Conservation (phyloP, 2,113 vertebrate genomes). For the Trachemys scripta region DNA sequence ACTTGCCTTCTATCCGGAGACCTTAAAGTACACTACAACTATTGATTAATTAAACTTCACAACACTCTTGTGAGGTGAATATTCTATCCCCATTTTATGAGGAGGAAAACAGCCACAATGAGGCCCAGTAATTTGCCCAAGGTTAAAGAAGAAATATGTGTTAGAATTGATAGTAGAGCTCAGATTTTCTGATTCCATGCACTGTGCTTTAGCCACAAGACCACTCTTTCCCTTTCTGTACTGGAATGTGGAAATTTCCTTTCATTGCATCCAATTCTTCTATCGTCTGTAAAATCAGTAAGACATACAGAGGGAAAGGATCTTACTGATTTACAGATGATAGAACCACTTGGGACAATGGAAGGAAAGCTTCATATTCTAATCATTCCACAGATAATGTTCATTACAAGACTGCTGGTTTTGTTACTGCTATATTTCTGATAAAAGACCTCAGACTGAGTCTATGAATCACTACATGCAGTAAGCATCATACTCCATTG, state of each 20-base stretch:
- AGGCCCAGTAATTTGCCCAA: neutral
- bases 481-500: neutral
- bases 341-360: neutral
- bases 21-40: neutral
- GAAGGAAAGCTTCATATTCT: neutral
- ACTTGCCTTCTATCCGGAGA: neutral
- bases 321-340: neutral
- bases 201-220: neutral
- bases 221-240: neutral
- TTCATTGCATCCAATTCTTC: neutral
- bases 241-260: neutral
- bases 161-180: neutral
- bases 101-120: neutral
- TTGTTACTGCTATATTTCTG: neutral
- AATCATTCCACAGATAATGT: neutral
- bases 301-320: neutral
- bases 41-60: neutral
- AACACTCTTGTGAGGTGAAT: neutral
- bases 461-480: neutral
- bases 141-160: neutral
- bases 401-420: neutral
- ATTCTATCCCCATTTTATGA: neutral
- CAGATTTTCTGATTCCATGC: neutral
- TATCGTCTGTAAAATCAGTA: neutral
- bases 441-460: neutral